Conservation (phyloP, 2,888 invertebrate species). For the Branchellion lobata region DNA sequence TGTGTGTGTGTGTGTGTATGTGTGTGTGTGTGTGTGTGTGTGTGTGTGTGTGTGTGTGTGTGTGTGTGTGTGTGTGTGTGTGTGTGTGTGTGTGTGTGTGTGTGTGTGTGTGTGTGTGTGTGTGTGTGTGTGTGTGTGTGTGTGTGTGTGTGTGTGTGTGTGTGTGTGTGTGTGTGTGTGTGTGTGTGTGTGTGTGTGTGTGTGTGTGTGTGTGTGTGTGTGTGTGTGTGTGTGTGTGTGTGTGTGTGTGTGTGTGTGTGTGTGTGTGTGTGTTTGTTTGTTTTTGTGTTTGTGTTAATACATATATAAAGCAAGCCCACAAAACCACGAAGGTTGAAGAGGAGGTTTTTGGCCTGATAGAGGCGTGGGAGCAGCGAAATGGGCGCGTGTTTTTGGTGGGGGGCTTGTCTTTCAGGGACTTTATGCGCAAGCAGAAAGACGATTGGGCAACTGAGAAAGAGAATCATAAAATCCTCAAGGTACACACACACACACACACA, state of each 20-base stretch:
- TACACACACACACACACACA: constrained; percentile 50
- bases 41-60: not conserved
- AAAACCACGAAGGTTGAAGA: constrained; percentile 56
- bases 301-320: not conserved
- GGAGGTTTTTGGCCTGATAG: constrained; percentile 56
- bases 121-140: too few relatives aligned
- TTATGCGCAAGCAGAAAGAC: constrained; percentile 56
- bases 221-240: too few relatives aligned
- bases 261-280: too few relatives aligned
- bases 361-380: constrained; percentile 57
- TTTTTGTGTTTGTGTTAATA: too few relatives aligned
- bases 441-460: constrained; percentile 56
- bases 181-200: too few relatives aligned
- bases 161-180: too few relatives aligned
- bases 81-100: too few relatives aligned
- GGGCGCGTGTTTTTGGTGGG: constrained; percentile 56
- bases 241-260: too few relatives aligned
- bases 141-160: too few relatives aligned
- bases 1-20: not conserved
- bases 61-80: not conserved
- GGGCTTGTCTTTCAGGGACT: constrained; percentile 57
- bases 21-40: constrained; percentile 2
- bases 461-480: constrained; percentile 59
- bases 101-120: too few relatives aligned
- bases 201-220: too few relatives aligned